Evolutionary conservation across 1,140 invertebrate species (phyloP), one percentile per base, ranked within the genome.

Genomic region (Mylabris phalerata): DNA sequence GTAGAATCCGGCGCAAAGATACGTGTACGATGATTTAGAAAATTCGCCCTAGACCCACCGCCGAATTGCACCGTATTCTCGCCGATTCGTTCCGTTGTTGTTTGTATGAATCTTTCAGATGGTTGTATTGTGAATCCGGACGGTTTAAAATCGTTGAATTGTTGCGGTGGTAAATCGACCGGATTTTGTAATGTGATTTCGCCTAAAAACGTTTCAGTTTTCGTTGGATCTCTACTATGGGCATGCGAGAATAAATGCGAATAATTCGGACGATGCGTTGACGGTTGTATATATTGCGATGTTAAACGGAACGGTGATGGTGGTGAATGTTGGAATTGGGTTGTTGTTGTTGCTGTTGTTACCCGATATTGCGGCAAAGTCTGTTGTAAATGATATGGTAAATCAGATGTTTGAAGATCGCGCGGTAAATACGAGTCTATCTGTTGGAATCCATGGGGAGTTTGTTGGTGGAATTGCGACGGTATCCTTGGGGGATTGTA

Each of bases 131-230:
- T 32, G 32, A 32, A 32, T 32, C 32, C 32, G 32, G 32, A 39
- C 48, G 9, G 10, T 43, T 43, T 26, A 25, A 42, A 9, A 54
- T 32, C 10, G 41, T 24, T n/a, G 45, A 42, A 13, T 10, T 11
- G 24, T 50, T 46, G n/a, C 13, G 58, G 60, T 3, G 71, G 68
- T 43, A 72, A 57, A 24, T 79, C 77, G 47, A 79, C 77, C 24
- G 79, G 79, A 68, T 79, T 80, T 58, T 81, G 78, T 56, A 81
- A 70, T 40, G 79, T 81, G 42, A 82, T 79, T 73, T 82, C 77
- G 9, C 80, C 79, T 27, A 82, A 68, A 63, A 81, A 82, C 11
- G 78, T 80, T 72, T 82, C 80, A 48, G 76, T 78, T 67, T 80
- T 78, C 5, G 78, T 78, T 3, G 80, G 78, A 63, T 80, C 75